Evolutionary conservation across 2,113 vertebrate genomes (phyloP).

Genomic region (Vulpes vulpes): DNA sequence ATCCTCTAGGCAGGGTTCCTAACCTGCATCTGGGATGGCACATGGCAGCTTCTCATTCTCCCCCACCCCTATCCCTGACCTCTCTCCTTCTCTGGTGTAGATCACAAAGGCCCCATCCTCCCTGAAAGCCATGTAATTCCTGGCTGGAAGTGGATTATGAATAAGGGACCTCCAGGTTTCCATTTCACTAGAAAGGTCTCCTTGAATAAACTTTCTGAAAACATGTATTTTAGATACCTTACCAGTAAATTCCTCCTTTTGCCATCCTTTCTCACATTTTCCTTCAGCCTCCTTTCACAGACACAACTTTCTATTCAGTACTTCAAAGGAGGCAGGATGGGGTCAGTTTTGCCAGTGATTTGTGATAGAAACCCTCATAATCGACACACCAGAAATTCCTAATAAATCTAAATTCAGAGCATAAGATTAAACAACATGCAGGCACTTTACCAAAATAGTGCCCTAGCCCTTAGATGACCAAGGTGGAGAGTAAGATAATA

Average conservation of each 20-base stretch:
- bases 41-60: not conserved
- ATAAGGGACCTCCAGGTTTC: not conserved
- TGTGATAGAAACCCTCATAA: not conserved
- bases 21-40: rapidly evolving
- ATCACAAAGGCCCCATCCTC: not conserved
- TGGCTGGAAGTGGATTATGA: not conserved
- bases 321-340: not conserved
- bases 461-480: not conserved
- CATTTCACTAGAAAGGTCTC: not conserved
- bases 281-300: not conserved
- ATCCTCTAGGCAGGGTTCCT: not conserved
- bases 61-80: not conserved
- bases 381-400: not conserved
- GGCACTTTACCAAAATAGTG: not conserved
- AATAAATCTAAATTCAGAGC: not conserved
- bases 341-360: not conserved
- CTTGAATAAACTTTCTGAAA: slow-evolving; percentile 22
- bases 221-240: not conserved
- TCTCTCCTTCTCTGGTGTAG: no score
- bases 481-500: not conserved
- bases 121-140: not conserved
- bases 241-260: not conserved
- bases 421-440: not conserved
- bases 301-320: not conserved
- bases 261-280: not conserved